Percentiles rank a stretch among this genome's conserved stretches.
Evolutionary conservation across 2,888 invertebrate genomes (phyloP).

Genomic region (Mesopsocus fuscifrons): DNA sequence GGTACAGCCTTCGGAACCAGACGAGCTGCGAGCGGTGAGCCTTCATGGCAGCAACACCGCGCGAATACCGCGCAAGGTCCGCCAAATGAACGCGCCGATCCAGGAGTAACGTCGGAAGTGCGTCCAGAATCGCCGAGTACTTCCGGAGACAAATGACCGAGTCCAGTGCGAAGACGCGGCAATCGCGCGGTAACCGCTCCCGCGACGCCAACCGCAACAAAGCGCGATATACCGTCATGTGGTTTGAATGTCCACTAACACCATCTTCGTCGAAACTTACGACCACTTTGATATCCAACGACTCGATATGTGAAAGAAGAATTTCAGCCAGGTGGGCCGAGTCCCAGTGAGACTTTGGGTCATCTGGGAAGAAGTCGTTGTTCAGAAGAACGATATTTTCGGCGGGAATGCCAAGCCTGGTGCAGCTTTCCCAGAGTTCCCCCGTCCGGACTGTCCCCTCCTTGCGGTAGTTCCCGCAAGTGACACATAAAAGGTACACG

Average conservation of each 20-base stretch:
- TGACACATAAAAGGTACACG: constrained; percentile 68
- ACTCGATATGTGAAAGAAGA: constrained; percentile 46
- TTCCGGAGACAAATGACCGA: constrained; percentile 72
- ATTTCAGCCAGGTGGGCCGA: constrained; percentile 39
- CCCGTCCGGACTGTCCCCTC: constrained; percentile 42
- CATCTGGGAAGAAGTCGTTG: constrained; percentile 50
- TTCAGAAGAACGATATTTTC: constrained; percentile 48
- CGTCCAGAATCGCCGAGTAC: constrained; percentile 63
- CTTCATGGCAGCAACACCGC: constrained; percentile 59
- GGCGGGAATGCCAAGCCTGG: constrained; percentile 55
- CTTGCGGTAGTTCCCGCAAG: constrained; percentile 58
- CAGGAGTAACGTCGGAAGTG: constrained; percentile 46
- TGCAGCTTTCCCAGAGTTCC: constrained; percentile 70
- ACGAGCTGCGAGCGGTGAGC: constrained; percentile 79
- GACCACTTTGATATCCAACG: constrained; percentile 26
- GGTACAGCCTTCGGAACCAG: constrained; percentile 85
- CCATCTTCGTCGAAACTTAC: constrained; percentile 91
- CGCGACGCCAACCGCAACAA: constrained; percentile 49
- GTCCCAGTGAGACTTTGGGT: constrained; percentile 59
- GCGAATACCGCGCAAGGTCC: constrained; percentile 11
- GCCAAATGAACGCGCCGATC: constrained; percentile 28
- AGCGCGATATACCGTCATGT: constrained; percentile 67
- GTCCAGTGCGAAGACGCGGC: constrained; percentile 66
- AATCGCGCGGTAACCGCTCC: constrained; percentile 23
- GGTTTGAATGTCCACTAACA: constrained; percentile 84